Conservation (phyloP, 2,888 invertebrate species). For the Phyto melanocephala region DNA sequence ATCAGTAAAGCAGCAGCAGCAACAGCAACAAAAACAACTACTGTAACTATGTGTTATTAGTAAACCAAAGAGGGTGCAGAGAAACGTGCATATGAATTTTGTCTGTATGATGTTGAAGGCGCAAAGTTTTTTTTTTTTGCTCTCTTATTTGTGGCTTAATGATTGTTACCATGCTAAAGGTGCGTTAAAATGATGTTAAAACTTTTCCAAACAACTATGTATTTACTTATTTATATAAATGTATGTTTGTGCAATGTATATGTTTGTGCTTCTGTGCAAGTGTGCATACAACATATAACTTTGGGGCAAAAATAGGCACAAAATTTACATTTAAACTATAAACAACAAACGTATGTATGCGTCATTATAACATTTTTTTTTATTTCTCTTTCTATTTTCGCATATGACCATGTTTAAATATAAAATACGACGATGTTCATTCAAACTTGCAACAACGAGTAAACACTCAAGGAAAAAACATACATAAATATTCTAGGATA, state of each 20-base stretch:
- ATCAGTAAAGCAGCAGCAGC: slow-evolving; percentile 41
- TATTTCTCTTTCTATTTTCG: not conserved
- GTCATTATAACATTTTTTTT: slow-evolving; percentile 49
- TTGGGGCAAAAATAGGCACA: slow-evolving; percentile 58
- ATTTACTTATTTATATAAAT: not conserved
- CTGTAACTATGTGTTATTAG: not conserved
- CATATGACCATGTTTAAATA: slow-evolving; percentile 60
- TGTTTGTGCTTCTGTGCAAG: not conserved
- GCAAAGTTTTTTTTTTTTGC: not conserved
- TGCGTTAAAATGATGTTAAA: slow-evolving; percentile 60
- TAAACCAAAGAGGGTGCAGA: not conserved
- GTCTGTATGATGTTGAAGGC: slow-evolving; percentile 26
- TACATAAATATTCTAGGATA: slow-evolving; percentile 43
- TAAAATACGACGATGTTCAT: slow-evolving; percentile 62
- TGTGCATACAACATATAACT: slow-evolving; percentile 21
- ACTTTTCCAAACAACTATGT: slow-evolving; percentile 8
- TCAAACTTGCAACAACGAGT: slow-evolving; percentile 48
- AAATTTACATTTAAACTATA: slow-evolving; percentile 63
- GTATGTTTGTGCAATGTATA: not conserved
- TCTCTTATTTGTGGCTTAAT: slow-evolving; percentile 43
- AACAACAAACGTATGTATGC: slow-evolving; percentile 60
- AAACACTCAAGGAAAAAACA: slow-evolving; percentile 26
- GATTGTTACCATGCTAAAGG: slow-evolving; percentile 58
- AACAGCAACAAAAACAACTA: slow-evolving; percentile 7
- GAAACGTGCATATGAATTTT: not conserved